These are phyloP conservation scores for Zaprionus ornatus DNA, from an alignment of 1,140 invertebrate species.

Conservation along the genomic window DNA sequence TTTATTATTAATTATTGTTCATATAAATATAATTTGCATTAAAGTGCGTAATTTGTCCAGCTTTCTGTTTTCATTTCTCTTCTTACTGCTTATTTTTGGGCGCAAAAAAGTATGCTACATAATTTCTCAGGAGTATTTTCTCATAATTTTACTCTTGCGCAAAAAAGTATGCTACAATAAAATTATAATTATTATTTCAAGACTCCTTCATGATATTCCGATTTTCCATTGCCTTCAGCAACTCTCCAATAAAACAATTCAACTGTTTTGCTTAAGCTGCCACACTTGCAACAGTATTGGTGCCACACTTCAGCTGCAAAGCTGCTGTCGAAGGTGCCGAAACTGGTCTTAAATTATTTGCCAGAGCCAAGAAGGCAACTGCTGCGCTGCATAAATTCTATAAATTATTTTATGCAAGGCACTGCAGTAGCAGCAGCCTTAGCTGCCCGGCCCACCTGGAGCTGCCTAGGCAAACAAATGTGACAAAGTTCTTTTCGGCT, in stretches of 20 bases:
- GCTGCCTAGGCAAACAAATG: conserved; percentile 52
- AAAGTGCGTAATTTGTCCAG: too few species aligned
- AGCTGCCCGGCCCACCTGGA: background rate
- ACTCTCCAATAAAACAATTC: background rate
- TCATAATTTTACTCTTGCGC: background rate
- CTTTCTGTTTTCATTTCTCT: too few species aligned
- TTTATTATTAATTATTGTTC: too few species aligned
- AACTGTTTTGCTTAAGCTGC: background rate
- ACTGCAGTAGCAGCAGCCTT: background rate
- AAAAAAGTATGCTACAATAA: background rate
- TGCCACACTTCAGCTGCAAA: too few species aligned
- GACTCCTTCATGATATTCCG: background rate
- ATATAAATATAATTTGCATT: too few species aligned
- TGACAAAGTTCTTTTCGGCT: conserved; percentile 50
- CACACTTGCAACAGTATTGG: too few species aligned
- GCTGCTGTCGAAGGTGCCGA: conserved; percentile 18
- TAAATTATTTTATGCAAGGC: conserved; percentile 52
- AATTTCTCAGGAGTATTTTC: background rate
- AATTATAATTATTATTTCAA: background rate
- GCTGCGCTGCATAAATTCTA: conserved; percentile 65
- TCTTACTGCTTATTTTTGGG: background rate
- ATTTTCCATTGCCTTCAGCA: background rate
- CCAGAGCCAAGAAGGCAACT: conserved; percentile 7
- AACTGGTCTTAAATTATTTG: conserved; percentile 61
- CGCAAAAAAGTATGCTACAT: background rate